These are phyloP conservation scores for Aptenodytes patagonicus DNA, from an alignment of 2,113 vertebrate genomes.

Conservation along the genomic window DNA sequence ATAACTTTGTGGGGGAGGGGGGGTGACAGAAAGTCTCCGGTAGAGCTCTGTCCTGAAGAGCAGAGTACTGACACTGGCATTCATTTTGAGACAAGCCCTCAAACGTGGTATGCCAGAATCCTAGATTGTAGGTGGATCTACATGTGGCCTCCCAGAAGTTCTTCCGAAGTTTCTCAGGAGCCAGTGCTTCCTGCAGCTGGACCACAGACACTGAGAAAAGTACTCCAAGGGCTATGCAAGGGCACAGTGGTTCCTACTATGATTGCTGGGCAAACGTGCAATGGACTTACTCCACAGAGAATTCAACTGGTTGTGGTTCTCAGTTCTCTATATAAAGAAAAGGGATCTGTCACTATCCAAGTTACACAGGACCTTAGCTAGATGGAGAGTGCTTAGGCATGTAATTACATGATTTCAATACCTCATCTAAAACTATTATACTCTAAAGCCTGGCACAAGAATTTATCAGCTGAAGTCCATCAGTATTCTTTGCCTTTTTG, in stretches of 20 bases:
- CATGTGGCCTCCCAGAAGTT: background rate
- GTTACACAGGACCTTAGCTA: background rate
- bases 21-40: background rate
- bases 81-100: background rate
- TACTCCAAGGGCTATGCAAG: background rate
- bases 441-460: background rate
- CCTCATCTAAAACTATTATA: background rate
- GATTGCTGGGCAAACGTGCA: background rate
- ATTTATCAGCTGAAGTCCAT: constrained; percentile 66
- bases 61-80: background rate
- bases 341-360: background rate
- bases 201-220: background rate
- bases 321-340: background rate
- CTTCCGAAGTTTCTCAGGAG: background rate
- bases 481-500: constrained; percentile 69
- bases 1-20: accelerated
- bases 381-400: background rate
- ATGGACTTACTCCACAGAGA: background rate
- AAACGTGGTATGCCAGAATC: background rate
- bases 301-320: background rate
- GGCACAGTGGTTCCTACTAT: background rate
- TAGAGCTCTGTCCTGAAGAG: background rate
- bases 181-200: background rate
- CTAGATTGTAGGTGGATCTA: background rate
- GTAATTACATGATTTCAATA: background rate